phyloP scores from a whole-genome alignment of 2,797 vertebrate species.

The Morelia viridis region DNA sequence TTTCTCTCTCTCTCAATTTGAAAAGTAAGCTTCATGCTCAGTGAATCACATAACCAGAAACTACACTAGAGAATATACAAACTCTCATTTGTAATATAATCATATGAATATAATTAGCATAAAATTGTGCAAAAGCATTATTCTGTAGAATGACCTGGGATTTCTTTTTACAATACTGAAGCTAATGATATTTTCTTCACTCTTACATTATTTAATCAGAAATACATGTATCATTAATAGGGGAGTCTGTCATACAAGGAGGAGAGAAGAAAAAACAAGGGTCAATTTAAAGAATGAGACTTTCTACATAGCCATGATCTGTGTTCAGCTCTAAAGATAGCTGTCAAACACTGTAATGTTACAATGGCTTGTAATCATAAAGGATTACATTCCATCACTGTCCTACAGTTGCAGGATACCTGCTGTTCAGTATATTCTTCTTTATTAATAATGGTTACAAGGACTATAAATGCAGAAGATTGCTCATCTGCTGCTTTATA shows the following conservation, averaged over 20 bases:
- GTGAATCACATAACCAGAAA: constrained; percentile 51
- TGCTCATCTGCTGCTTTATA: neutral
- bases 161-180: neutral
- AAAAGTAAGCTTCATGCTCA: constrained; percentile 45
- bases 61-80: constrained; percentile 17
- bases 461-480: neutral
- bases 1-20: neutral
- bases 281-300: neutral
- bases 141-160: constrained; percentile 24
- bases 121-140: constrained; percentile 37
- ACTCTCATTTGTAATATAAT: constrained; percentile 26
- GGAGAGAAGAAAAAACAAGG: neutral
- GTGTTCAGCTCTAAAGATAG: neutral
- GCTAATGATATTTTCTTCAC: constrained; percentile 48
- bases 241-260: neutral
- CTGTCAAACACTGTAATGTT: neutral
- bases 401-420: neutral
- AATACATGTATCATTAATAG: constrained; percentile 4
- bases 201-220: constrained; percentile 26
- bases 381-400: neutral
- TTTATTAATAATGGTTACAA: neutral
- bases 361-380: neutral
- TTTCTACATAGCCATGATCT: neutral
- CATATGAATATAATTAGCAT: constrained; percentile 46
- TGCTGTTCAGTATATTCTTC: neutral